Base-by-base conservation (phyloP, 2,797 vertebrate species). In the Acanthopagrus latus region DNA sequence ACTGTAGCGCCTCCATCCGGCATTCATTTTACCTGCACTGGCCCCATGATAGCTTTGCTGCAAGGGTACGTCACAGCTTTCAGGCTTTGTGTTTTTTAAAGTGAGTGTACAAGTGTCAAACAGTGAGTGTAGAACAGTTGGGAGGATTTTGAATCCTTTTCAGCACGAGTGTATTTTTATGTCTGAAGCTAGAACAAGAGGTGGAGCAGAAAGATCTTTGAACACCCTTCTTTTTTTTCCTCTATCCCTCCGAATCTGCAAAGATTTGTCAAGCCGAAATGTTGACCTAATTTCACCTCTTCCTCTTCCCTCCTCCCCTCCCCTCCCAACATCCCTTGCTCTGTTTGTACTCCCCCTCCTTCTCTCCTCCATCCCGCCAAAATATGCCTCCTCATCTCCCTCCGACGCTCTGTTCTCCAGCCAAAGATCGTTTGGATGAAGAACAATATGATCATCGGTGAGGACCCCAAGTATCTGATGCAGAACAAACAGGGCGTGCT, bases 341-440 rank as follows among this genome's bases (percentile, higher is more conserved):
- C 58, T 83, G 73, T 71, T 73, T 65, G 13, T 29, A 41, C 25
- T 0, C 69, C 57, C 76, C 68, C 48, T 57, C 65, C 73, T 29
- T 25, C 21, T 17, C 67, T n/a, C 25, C 25, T 47, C 13, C 41
- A 38, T 13, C 16, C 78, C 16, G 5, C 55, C 29, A 66, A 80
- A 54, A 14, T 71, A 20, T 48, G 9, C 58, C 27, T 55, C 66
- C 56, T 68, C 33, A 38, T 38, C 33, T 38, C 6, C 66, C 66
- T 82, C 68, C 17, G 21, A 64, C 64, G 25, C 58, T 1, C 77
- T 66, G 14, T 23, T 50, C 74, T n/a, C 54, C 21, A 95, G 97
- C 97, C 97, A 0, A 97, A 96, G 89, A 96, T 98, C 81, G 86
- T 95, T 64, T 98, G 97, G 97, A 95, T 97, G 97, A 98, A 98